These are phyloP conservation scores for Octomys mimax DNA, from an alignment of 2,797 vertebrate species.

Conservation along the genomic window DNA sequence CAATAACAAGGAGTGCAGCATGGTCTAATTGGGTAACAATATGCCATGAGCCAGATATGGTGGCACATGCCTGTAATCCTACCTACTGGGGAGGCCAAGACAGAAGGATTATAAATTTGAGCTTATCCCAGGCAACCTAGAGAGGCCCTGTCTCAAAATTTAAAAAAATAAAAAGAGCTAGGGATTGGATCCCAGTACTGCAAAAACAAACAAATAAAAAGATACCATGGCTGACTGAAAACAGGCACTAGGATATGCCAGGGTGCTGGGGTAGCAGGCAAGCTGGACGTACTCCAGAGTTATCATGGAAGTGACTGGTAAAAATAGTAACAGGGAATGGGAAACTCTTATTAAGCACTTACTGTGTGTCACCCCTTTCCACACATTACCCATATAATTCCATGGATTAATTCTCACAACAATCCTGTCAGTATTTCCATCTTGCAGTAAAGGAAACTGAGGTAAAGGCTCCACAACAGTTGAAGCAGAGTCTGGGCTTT, in stretches of 20 bases:
- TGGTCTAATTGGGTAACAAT: neutral
- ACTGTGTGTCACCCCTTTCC: neutral
- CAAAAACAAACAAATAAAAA: neutral
- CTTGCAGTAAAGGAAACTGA: conserved; percentile 38
- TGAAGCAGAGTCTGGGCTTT: neutral
- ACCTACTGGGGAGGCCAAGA: neutral
- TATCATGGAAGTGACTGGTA: neutral
- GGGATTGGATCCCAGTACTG: neutral
- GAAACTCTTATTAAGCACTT: conserved; percentile 27
- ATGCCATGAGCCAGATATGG: neutral
- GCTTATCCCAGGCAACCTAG: neutral
- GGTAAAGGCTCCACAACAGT: neutral
- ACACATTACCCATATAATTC: conserved; percentile 7
- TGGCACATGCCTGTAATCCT: neutral
- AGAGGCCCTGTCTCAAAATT: neutral
- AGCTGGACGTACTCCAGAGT: conserved; percentile 11
- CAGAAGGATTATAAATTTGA: neutral
- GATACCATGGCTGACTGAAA: conserved; percentile 4
- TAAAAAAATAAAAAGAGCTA: neutral
- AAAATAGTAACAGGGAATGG: conserved; percentile 25
- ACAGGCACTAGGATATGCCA: neutral
- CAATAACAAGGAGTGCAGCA: neutral
- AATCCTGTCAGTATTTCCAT: neutral
- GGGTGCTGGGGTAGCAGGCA: neutral
- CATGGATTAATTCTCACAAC: neutral